Evolutionary conservation across 1,140 invertebrate genomes (phyloP).

Genomic region (Atopsyche davidsoni): DNA sequence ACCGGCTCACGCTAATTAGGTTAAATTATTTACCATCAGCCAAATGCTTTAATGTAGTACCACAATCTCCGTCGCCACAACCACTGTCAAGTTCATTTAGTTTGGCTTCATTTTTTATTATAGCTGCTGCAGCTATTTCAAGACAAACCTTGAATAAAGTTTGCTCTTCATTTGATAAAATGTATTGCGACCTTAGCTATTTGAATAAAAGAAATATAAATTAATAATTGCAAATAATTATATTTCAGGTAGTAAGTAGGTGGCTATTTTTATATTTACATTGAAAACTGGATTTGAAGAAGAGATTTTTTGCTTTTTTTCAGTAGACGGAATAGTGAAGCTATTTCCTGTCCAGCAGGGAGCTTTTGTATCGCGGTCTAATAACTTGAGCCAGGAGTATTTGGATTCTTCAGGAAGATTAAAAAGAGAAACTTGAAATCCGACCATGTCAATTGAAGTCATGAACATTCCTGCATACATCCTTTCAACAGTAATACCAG

Average conservation of each 20-base stretch:
- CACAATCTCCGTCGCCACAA: slow-evolving; percentile 80
- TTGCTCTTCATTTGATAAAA: slow-evolving; percentile 36
- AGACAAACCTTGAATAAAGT: slow-evolving; percentile 46
- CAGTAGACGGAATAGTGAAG: slow-evolving; percentile 20
- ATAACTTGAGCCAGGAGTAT: slow-evolving; percentile 46
- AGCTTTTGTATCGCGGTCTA: slow-evolving; percentile 56
- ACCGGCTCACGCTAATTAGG: too few species aligned
- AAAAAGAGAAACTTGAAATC: slow-evolving; percentile 68
- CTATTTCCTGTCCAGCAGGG: slow-evolving; percentile 54
- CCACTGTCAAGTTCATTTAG: slow-evolving; percentile 68
- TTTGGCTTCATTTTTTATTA: slow-evolving; percentile 52
- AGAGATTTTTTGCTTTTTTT: background rate
- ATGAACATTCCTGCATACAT: slow-evolving; percentile 67
- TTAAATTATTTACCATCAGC: slow-evolving; percentile 46
- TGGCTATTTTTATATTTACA: background rate
- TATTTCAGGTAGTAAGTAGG: background rate
- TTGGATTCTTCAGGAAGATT: slow-evolving; percentile 47
- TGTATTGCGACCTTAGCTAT: slow-evolving; percentile 38
- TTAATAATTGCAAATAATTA: too few species aligned
- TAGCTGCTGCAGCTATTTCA: slow-evolving; percentile 41
- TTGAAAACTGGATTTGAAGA: too few species aligned
- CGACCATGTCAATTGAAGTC: slow-evolving; percentile 77
- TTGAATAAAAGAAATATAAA: background rate
- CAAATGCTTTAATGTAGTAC: slow-evolving; percentile 62
- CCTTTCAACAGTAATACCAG: slow-evolving; percentile 52